Evolutionary conservation across 1,140 invertebrate genomes (phyloP).

Genomic region (Idris sp.): DNA sequence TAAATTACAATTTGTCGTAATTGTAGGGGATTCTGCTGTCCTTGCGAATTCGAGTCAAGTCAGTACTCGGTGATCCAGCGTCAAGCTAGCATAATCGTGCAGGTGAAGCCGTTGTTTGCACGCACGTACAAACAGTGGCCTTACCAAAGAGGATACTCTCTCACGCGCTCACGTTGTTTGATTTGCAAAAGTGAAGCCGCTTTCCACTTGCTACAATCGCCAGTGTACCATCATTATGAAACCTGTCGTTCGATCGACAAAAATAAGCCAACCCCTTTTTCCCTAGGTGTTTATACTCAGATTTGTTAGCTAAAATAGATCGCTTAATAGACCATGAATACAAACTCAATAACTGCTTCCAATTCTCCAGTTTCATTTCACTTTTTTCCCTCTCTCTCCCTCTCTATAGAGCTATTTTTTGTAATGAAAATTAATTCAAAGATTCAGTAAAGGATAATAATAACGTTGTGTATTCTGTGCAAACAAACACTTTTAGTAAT

Average conservation of each 20-base stretch:
- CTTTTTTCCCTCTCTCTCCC: too few species aligned
- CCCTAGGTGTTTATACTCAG: neutral
- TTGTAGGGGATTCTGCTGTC: constrained; percentile 53
- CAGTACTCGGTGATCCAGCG: constrained; percentile 66
- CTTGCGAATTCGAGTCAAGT: constrained; percentile 61
- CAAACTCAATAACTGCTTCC: constrained; percentile 1
- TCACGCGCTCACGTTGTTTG: constrained; percentile 66
- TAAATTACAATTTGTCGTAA: constrained; percentile 51
- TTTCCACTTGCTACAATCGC: constrained; percentile 45
- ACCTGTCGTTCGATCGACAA: constrained; percentile 50
- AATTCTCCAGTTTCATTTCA: neutral
- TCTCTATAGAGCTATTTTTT: too few species aligned
- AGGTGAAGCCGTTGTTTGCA: constrained; percentile 73
- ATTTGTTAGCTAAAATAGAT: constrained; percentile 12
- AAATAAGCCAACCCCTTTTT: constrained; percentile 46
- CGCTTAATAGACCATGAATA: constrained; percentile 4
- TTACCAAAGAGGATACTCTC: constrained; percentile 63
- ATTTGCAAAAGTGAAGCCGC: constrained; percentile 74
- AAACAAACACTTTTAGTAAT: too few species aligned
- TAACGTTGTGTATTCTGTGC: too few species aligned
- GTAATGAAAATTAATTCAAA: too few species aligned
- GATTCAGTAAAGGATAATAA: too few species aligned
- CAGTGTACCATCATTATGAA: constrained; percentile 44
- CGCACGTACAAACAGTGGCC: constrained; percentile 71
- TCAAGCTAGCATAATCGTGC: constrained; percentile 70